Conservation (phyloP, 2,113 vertebrate genomes). For the Recurvirostra avosetta region DNA sequence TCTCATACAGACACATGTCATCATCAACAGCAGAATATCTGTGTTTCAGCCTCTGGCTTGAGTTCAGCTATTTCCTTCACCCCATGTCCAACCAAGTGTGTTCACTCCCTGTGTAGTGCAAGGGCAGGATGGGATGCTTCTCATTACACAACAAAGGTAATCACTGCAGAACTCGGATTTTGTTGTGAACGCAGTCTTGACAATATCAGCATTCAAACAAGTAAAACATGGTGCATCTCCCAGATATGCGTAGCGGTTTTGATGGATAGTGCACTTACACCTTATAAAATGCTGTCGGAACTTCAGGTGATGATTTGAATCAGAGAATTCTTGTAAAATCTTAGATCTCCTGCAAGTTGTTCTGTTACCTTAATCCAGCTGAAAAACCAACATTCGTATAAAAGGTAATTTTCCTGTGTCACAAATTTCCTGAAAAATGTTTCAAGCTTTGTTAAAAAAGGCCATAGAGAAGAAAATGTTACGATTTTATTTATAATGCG, state of each 20-base stretch:
- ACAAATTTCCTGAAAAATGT: background rate
- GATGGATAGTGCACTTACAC: background rate
- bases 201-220: background rate
- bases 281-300: background rate
- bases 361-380: background rate
- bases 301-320: background rate
- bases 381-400: background rate
- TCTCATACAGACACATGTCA: background rate
- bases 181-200: background rate
- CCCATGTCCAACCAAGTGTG: background rate
- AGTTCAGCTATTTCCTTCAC: background rate
- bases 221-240: background rate
- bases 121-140: background rate
- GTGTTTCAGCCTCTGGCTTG: fast-evolving
- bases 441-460: background rate
- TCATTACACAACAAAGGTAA: background rate
- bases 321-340: background rate
- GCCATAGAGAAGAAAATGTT: background rate
- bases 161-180: fast-evolving
- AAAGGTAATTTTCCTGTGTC: background rate
- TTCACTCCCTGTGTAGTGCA: fast-evolving
- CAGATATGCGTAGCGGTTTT: fast-evolving
- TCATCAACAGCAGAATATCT: background rate
- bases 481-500: background rate
- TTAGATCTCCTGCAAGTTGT: background rate